These are phyloP conservation scores for Zeuzera pyrina DNA, from an alignment of 2,888 invertebrate genomes.

Conservation along the genomic window DNA sequence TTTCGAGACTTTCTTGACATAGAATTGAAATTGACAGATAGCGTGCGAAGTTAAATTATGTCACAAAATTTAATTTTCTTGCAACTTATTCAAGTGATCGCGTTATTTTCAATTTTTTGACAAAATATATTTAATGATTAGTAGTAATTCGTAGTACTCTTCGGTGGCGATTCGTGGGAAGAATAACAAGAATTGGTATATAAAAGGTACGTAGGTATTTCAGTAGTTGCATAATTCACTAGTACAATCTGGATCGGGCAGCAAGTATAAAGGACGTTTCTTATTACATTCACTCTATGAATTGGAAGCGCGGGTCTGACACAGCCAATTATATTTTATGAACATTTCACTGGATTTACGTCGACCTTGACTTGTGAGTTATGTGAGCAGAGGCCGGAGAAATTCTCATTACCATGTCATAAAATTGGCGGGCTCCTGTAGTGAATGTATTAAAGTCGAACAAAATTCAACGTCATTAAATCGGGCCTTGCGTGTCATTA, in stretches of 20 bases:
- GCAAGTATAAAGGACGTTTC: neutral
- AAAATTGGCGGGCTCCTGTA: neutral
- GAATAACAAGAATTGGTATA: no score
- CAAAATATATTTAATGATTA: no score
- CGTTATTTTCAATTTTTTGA: no score
- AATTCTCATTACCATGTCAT: slow-evolving; percentile 22
- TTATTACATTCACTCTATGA: slow-evolving; percentile 7
- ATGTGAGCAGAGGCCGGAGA: slow-evolving; percentile 20
- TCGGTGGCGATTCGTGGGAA: no score
- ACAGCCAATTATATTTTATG: slow-evolving; percentile 39
- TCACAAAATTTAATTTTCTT: no score
- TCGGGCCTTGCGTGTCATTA: no score
- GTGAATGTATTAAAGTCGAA: neutral
- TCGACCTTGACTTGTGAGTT: slow-evolving; percentile 25
- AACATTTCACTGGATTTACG: slow-evolving; percentile 28
- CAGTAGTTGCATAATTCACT: slow-evolving; percentile 9
- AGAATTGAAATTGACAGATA: no score
- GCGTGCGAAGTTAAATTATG: no score
- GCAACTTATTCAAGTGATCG: no score
- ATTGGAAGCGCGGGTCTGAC: slow-evolving; percentile 19
- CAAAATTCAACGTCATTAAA: neutral
- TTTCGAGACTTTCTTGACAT: no score
- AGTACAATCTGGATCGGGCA: slow-evolving; percentile 10
- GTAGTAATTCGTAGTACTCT: no score
- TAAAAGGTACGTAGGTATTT: no score